Evolutionary conservation across 2,797 vertebrate genomes (phyloP).

Genomic region (Gambusia yucatana): DNA sequence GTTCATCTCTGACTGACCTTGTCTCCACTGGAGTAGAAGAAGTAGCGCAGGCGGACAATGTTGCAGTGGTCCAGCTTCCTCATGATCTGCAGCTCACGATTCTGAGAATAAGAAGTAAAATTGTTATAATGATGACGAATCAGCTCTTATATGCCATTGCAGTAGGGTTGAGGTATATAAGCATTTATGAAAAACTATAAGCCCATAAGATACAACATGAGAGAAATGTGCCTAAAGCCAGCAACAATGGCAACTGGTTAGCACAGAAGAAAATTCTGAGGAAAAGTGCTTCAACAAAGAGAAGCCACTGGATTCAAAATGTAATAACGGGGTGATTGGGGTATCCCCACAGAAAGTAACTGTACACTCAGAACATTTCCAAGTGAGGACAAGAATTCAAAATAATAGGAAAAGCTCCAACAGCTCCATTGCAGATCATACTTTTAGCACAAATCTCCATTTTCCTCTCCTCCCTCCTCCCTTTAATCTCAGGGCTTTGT

Average conservation of each 20-base stretch:
- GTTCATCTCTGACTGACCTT: constrained; percentile 83
- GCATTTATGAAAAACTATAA: neutral
- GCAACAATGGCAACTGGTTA: neutral
- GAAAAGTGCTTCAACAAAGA: neutral
- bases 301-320: constrained; percentile 4
- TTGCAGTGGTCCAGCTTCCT: constrained; percentile 99
- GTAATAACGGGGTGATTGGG: constrained; percentile 6
- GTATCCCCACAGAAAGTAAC: constrained; percentile 19
- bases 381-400: constrained; percentile 28
- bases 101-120: constrained; percentile 71
- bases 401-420: constrained; percentile 50
- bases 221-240: neutral
- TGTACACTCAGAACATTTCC: constrained; percentile 12
- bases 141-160: neutral
- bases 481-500: constrained; percentile 25
- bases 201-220: neutral
- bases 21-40: constrained; percentile 98
- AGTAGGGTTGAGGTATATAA: neutral
- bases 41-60: constrained; percentile 97
- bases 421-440: constrained; percentile 32
- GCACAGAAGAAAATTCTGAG: neutral
- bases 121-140: neutral
- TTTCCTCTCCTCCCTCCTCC: neutral
- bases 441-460: constrained; percentile 11
- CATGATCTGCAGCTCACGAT: constrained; percentile 97